phyloP scores from a whole-genome alignment of 2,888 invertebrate genomes.

The Calliopum simillimum region DNA sequence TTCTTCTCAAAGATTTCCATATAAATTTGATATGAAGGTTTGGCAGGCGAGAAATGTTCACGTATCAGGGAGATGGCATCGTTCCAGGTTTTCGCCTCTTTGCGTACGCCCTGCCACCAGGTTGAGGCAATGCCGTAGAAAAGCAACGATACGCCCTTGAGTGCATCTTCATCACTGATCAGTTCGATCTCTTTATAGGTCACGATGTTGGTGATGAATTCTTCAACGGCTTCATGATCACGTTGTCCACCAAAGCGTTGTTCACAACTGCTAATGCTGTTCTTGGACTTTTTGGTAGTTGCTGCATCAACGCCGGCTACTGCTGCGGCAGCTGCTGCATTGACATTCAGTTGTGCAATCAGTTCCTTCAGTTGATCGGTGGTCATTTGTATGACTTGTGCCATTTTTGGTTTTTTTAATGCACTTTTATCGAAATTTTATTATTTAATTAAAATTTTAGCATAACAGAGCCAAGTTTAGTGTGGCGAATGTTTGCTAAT shows the following conservation, averaged over 20 bases:
- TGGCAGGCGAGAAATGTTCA: constrained; percentile 62
- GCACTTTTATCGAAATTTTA: not conserved
- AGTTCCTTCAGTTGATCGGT: constrained; percentile 59
- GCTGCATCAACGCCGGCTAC: constrained; percentile 37
- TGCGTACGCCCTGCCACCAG: constrained; percentile 64
- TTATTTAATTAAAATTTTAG: not conserved
- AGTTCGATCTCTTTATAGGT: constrained; percentile 61
- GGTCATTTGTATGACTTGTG: constrained; percentile 56
- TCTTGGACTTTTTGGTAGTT: constrained; percentile 49
- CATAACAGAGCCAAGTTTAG: constrained; percentile 27
- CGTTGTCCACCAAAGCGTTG: constrained; percentile 58
- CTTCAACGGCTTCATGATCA: constrained; percentile 60
- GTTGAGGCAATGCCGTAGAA: constrained; percentile 58
- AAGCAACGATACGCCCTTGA: constrained; percentile 59
- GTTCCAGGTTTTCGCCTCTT: constrained; percentile 61
- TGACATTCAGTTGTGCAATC: constrained; percentile 56
- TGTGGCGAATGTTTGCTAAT: constrained; percentile 28
- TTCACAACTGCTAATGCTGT: constrained; percentile 57
- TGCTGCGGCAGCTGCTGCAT: constrained; percentile 46
- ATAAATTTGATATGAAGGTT: constrained; percentile 63
- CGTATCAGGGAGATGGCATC: constrained; percentile 60
- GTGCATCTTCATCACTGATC: constrained; percentile 60
- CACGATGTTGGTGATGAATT: constrained; percentile 57
- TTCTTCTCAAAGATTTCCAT: constrained; percentile 61
- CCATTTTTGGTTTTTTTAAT: constrained; percentile 44